Conservation (phyloP, 2,113 vertebrate genomes). For the Chionodraco myersi region DNA sequence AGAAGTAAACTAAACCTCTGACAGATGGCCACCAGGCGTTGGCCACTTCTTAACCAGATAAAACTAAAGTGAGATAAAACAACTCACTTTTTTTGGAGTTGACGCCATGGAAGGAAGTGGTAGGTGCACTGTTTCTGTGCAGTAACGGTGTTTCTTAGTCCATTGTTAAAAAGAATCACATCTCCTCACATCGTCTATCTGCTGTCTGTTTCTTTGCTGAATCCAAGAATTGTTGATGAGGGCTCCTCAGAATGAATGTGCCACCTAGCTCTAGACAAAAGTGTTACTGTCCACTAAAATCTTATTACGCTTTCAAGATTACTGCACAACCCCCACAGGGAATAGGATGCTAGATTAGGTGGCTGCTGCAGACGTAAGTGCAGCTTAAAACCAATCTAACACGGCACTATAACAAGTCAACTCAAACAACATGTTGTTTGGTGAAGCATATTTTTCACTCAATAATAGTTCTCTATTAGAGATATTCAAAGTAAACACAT, state of each 20-base stretch:
- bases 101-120: conserved; percentile 68
- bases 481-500: neutral
- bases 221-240: conserved; percentile 37
- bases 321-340: conserved; percentile 68
- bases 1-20: conserved; percentile 26
- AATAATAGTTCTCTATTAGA: neutral
- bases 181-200: conserved; percentile 47
- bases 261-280: conserved; percentile 50
- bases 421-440: conserved; percentile 5
- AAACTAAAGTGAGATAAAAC: conserved; percentile 15
- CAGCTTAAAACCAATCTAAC: conserved; percentile 69
- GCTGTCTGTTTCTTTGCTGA: conserved; percentile 46
- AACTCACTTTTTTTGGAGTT: conserved; percentile 76
- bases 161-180: conserved; percentile 60
- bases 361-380: conserved; percentile 76
- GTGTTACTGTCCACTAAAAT: conserved; percentile 76
- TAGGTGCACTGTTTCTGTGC: conserved; percentile 41
- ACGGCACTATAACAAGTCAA: conserved; percentile 12
- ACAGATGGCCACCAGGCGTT: conserved; percentile 32
- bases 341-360: conserved; percentile 76
- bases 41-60: conserved; percentile 15
- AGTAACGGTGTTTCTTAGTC: conserved; percentile 44
- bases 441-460: neutral
- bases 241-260: conserved; percentile 41
- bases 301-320: conserved; percentile 82